Base-by-base conservation (phyloP, 1,140 invertebrate species). In the Latrodectus geometricus region DNA sequence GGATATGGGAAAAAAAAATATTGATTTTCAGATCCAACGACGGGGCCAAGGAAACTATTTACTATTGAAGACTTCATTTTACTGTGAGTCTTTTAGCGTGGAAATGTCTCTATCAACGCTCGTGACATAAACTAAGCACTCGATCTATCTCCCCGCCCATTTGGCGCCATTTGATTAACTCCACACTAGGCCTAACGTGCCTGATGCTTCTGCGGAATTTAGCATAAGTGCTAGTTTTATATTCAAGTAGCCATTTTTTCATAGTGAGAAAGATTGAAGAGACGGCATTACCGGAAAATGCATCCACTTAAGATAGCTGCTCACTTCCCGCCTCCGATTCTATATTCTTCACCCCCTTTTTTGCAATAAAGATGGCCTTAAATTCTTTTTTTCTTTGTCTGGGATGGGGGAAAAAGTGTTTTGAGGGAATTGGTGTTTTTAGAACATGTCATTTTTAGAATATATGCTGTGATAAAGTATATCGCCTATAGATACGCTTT, bases 181-280 rank as follows among this genome's bases (percentile, higher is more conserved):
- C 20, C 21, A 49, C 20, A 49, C 14, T 23, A 9, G 0, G 20
- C 54, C 54, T 61, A 76, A 54, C 9, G 73, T 50, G 50, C n/a
- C 54, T 17, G 54, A 21, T 56, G 14, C 74, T 23, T 50, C 52
- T 76, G 54, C 56, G 77, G 54, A 61, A 61, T 61, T 61, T 61
- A 61, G 17, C 54, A 61, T 61, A 61, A 61, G 17, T 61, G 54
- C 54, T 61, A 61, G 54, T 61, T 61, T 61, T 61, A 61, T 61
- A 61, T 61, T 61, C 54, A 61, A 14, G 35, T 1, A 17, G 54
- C 54, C 54, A 61, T 61, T 61, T 61, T 61, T 61, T 14, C 17
- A 61, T 14, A 61, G 17, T 14, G 8, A 1, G 54, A 61, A 61
- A 61, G 54, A 61, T 61, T 61, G 54, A 61, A 61, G 17, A 17